Base-by-base conservation (phyloP, 2,888 invertebrate species). In the Proisotoma minuta region DNA sequence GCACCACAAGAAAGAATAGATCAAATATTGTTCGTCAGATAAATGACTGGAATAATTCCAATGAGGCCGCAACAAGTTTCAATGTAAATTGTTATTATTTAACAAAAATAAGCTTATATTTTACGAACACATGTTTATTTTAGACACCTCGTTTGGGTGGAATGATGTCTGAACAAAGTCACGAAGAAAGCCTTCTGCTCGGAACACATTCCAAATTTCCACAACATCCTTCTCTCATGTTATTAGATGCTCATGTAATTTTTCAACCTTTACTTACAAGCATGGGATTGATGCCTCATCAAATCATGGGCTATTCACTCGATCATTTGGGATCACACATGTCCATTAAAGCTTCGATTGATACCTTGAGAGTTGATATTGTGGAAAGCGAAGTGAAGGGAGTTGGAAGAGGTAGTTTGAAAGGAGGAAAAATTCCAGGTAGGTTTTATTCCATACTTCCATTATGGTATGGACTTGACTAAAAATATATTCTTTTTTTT, bases 171-270 rank as follows among this genome's bases (percentile, higher is more conserved):
- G 73, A 71, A 28, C 71, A 71, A 63, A 70, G 71, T 54, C 73
- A 73, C 49, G 73, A 73, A 63, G 73, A 73, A 49, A 70, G 70
- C 58, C 26, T 73, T 22, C 51, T 73, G 3, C 63, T 73, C 2
- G 73, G 73, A 22, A 70, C 73, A 3, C 73, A 73, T 52, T 73
- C 73, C 22, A 73, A 73, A 52, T 73, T 73, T 43, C 73, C 73
- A 2, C 73, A 73, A 49, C 73, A 73, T 57, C 73, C 73, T 10
- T 70, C 70, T 2, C 60, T 73, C 10, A 69, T 73, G 68, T 80
- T 96, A 60, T 82, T 95, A 63, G 95, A 96, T 80, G 94, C 96
- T 2, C 94, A 95, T 80, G 84, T 92, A 53, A 92, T 94, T 75
- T 94, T 94, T 79, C 92, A 94, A 77, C 95, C 96, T 0, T 82